Percentiles rank a stretch among this genome's conserved stretches.
Conservation (phyloP, 2,113 vertebrate genomes). For the Porphyrio hochstetteri region DNA sequence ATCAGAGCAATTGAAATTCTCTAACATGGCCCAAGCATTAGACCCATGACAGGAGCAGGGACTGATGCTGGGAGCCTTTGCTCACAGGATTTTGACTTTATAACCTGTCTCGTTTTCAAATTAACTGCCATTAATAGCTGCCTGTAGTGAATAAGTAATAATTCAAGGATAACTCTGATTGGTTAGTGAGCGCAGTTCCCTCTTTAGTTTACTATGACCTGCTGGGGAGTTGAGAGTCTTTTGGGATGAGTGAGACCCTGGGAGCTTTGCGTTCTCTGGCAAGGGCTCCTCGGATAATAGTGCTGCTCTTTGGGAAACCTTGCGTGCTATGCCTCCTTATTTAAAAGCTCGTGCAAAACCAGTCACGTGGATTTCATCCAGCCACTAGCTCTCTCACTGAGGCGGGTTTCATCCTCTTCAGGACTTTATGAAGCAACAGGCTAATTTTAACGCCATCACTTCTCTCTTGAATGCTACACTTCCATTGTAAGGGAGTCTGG, state of each 20-base stretch:
- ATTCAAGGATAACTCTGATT: background rate
- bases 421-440: background rate
- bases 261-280: background rate
- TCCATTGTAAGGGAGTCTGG: background rate
- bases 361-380: background rate
- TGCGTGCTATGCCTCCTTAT: background rate
- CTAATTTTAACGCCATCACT: background rate
- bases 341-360: background rate
- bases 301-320: background rate
- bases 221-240: background rate
- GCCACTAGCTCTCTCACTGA: background rate
- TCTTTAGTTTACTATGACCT: background rate
- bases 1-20: background rate
- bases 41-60: background rate
- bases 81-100: background rate
- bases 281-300: background rate
- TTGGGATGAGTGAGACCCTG: background rate
- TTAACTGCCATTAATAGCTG: background rate
- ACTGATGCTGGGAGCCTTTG: background rate
- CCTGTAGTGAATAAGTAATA: background rate
- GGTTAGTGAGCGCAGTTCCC: background rate
- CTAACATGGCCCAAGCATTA: background rate
- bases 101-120: background rate
- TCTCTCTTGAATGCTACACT: rapidly evolving
- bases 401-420: background rate